phyloP scores from a whole-genome alignment of 2,888 invertebrate species.

The Thelaira solivaga region DNA sequence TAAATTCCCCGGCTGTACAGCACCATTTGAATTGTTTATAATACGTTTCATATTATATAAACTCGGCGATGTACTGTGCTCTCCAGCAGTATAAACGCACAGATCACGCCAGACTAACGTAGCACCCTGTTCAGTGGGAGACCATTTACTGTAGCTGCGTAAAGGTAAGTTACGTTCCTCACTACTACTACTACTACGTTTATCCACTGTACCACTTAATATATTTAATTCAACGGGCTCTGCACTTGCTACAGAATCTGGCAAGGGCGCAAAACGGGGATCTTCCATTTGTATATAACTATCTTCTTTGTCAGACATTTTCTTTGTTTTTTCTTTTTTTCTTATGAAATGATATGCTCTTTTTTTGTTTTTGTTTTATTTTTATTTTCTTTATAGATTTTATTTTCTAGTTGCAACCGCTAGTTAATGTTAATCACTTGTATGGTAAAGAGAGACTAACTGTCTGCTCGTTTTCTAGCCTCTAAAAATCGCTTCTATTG shows the following conservation, averaged over 20 bases:
- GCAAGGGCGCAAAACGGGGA: constrained; percentile 17
- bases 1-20: constrained; percentile 87
- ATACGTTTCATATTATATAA: constrained; percentile 82
- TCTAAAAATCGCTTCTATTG: constrained; percentile 26
- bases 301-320: constrained; percentile 49
- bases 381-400: neutral
- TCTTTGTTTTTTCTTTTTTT: neutral
- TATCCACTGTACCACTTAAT: constrained; percentile 63
- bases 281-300: constrained; percentile 58
- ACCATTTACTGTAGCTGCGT: constrained; percentile 79
- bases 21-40: constrained; percentile 89
- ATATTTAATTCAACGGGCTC: constrained; percentile 64
- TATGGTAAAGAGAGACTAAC: constrained; percentile 48
- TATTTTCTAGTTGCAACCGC: constrained; percentile 2
- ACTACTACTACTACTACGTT: constrained; percentile 74
- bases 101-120: constrained; percentile 89
- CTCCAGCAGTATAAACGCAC: constrained; percentile 82
- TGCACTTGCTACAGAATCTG: neutral
- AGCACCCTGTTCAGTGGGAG: constrained; percentile 81
- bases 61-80: constrained; percentile 72
- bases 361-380: neutral
- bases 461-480: constrained; percentile 28
- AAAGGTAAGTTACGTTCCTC: constrained; percentile 74
- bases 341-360: neutral
- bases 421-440: constrained; percentile 31